These are phyloP conservation scores for Pollicipes pollicipes DNA, from an alignment of 1,140 invertebrate genomes.

Conservation along the genomic window DNA sequence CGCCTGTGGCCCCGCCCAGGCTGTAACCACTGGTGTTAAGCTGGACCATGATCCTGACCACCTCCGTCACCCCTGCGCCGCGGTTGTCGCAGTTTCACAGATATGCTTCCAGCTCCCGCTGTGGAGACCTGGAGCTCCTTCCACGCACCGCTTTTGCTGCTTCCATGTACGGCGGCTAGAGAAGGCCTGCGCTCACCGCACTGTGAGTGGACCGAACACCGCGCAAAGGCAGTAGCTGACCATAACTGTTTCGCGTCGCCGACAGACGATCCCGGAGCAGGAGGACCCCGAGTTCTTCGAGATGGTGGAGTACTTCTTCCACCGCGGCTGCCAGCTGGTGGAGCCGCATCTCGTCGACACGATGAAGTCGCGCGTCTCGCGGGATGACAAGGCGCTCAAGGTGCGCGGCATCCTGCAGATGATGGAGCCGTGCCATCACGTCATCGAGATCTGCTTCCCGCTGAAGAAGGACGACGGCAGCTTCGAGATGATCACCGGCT, in stretches of 20 bases:
- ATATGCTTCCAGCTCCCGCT: slow-evolving; percentile 15
- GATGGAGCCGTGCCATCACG: slow-evolving; percentile 89
- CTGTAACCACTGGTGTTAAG: too few relatives aligned
- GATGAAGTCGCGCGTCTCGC: slow-evolving; percentile 42
- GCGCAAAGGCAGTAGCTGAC: slow-evolving; percentile 69
- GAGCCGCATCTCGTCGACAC: slow-evolving; percentile 81
- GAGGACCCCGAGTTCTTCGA: slow-evolving; percentile 72
- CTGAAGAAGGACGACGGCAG: slow-evolving; percentile 83
- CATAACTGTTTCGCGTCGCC: slow-evolving; percentile 59
- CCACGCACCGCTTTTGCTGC: too few relatives aligned
- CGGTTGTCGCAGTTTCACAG: slow-evolving; percentile 44
- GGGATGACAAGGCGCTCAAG: slow-evolving; percentile 77
- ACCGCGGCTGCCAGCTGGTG: slow-evolving; percentile 54
- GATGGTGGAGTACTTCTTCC: slow-evolving; percentile 92
- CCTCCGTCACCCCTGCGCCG: too few relatives aligned
- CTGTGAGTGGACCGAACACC: too few relatives aligned
- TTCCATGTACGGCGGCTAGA: too few relatives aligned
- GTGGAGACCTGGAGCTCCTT: slow-evolving; percentile 11
- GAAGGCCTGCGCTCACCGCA: too few relatives aligned
- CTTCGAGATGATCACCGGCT: slow-evolving; percentile 93
- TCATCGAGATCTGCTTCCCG: slow-evolving; percentile 86
- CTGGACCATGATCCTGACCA: too few relatives aligned
- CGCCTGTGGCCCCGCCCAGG: too few relatives aligned
- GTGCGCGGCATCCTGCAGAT: slow-evolving; percentile 77
- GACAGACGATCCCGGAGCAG: slow-evolving; percentile 56